Conservation (phyloP, 2,113 vertebrate genomes). For the Cromileptes altivelis region DNA sequence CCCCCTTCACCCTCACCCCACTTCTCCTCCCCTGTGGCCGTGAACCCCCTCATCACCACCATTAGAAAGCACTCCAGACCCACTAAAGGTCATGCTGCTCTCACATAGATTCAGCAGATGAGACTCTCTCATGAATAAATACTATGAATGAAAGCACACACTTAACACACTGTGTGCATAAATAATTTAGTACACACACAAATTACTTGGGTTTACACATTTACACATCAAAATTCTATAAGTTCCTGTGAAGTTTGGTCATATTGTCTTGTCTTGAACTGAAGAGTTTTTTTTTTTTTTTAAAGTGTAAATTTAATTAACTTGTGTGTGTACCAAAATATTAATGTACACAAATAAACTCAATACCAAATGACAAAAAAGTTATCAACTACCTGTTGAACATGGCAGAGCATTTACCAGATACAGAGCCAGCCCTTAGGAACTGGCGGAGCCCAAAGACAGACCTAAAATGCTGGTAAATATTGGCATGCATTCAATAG, state of each 20-base stretch:
- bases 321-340: too few species aligned
- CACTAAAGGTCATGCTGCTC: slow-evolving; percentile 40
- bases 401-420: too few species aligned
- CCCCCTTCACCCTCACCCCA: slow-evolving; percentile 4
- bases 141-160: background rate
- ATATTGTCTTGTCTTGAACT: too few species aligned
- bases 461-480: too few species aligned
- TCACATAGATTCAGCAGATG: slow-evolving; percentile 11
- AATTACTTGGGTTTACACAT: background rate
- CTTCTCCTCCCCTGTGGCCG: background rate
- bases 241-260: background rate
- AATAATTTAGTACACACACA: background rate
- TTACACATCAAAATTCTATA: background rate
- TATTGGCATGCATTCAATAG: too few species aligned
- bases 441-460: too few species aligned
- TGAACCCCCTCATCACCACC: slow-evolving; percentile 15
- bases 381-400: too few species aligned
- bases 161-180: background rate
- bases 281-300: too few species aligned
- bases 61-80: slow-evolving; percentile 34
- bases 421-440: too few species aligned
- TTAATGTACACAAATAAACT: too few species aligned
- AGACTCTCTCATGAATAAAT: slow-evolving; percentile 13
- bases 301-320: too few species aligned
- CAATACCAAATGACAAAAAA: too few species aligned